Evolutionary conservation across 2,888 invertebrate species (phyloP).

Genomic region (Xestoiulus laeticollis): DNA sequence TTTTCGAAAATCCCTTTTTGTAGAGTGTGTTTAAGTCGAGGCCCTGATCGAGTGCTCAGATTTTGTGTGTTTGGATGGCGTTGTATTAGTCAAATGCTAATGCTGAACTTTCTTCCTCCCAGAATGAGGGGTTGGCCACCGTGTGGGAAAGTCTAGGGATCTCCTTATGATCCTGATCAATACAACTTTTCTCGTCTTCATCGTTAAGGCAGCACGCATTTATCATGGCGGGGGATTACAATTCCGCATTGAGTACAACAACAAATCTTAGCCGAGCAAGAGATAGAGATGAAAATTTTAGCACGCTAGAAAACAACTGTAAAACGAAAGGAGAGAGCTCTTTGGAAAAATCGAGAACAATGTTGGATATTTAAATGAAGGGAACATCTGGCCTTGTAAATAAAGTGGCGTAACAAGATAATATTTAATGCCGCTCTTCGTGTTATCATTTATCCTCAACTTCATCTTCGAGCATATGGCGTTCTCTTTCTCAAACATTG

Average conservation of each 20-base stretch:
- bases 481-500: background rate
- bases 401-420: constrained; percentile 23
- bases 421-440: constrained; percentile 32
- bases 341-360: background rate
- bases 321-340: background rate
- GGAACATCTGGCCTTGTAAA: constrained; percentile 42
- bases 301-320: background rate
- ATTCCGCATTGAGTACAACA: constrained; percentile 13
- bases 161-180: constrained; percentile 43
- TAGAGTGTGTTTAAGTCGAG: background rate
- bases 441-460: constrained; percentile 10
- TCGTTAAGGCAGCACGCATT: constrained; percentile 23
- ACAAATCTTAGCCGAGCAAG: background rate
- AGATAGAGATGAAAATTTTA: background rate
- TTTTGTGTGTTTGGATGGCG: background rate
- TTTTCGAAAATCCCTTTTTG: background rate
- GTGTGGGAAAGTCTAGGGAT: constrained; percentile 27
- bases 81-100: constrained; percentile 14
- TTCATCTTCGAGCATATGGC: background rate
- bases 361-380: constrained; percentile 38
- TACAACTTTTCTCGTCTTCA: constrained; percentile 40
- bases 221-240: constrained; percentile 20
- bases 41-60: constrained; percentile 10
- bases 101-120: constrained; percentile 6
- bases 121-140: background rate